A percentile compares a stretch with the other conserved stretches of the same genome.
These are phyloP conservation scores for Plestiodon gilberti DNA, from an alignment of 2,113 vertebrate genomes.

Conservation along the genomic window DNA sequence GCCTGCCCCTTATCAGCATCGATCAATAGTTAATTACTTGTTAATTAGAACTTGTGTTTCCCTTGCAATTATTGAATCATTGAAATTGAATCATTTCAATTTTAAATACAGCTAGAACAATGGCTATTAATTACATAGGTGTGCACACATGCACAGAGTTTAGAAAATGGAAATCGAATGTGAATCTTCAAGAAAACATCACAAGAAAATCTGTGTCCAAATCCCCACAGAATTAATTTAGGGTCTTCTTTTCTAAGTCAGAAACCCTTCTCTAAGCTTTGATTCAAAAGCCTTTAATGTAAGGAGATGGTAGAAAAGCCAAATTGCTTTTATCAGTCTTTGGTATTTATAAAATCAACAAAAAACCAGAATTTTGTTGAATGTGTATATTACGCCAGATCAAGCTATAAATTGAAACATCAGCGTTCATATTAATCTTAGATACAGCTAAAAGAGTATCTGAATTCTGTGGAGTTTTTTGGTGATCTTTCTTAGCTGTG, in stretches of 20 bases:
- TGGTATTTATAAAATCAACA: conserved; percentile 81
- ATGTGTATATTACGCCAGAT: conserved; percentile 77
- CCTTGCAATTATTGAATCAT: too few relatives aligned
- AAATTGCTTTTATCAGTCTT: conserved; percentile 75
- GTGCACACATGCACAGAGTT: too few relatives aligned
- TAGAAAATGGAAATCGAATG: conserved; percentile 51
- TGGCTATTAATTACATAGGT: conserved; percentile 61
- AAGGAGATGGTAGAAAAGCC: conserved; percentile 75
- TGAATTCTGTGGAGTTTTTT: conserved; percentile 77
- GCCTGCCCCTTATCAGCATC: too few relatives aligned
- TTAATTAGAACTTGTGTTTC: too few relatives aligned
- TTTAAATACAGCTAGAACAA: conserved; percentile 69
- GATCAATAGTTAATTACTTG: too few relatives aligned
- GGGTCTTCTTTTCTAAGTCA: conserved; percentile 31
- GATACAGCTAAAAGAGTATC: conserved; percentile 76
- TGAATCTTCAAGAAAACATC: conserved; percentile 44
- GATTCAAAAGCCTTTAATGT: conserved; percentile 65
- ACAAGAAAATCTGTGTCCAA: conserved; percentile 32
- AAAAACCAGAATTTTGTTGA: conserved; percentile 80
- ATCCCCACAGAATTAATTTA: conserved; percentile 69
- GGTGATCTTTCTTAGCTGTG: conserved; percentile 74
- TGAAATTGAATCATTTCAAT: conserved; percentile 69
- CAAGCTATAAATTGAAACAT: conserved; percentile 83
- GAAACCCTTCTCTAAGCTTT: conserved; percentile 53
- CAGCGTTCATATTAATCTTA: conserved; percentile 77